Base-by-base conservation (phyloP, 2,888 invertebrate species). In the Cephus spinipes region DNA sequence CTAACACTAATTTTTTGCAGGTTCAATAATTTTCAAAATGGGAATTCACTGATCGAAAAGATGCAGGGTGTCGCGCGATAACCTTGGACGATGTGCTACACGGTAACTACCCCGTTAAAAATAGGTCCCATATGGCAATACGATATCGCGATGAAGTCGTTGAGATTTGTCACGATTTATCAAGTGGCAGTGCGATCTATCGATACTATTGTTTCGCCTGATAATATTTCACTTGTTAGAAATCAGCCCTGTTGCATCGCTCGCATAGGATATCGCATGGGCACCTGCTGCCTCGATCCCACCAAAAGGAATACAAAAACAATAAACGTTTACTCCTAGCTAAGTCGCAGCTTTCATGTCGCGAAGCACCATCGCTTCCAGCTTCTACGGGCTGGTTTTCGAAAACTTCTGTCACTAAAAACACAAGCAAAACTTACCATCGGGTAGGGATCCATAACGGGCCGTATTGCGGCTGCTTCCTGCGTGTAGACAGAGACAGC, bases 401-500 rank as follows among this genome's bases (percentile, higher is more conserved):
- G 2, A 23, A 55, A 55, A 55, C 55, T 55, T 55, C 9, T 23
- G 55, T 55, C 55, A 55, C 55, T 55, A 9, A 71, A 4, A 32
- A 31, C n/a, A 71, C 6, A 71, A 32, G 32, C 12, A 69, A 9
- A 55, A 82, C 89, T 89, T 78, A 89, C 89, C 89, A 87, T 88
- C 82, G 84, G 85, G 83, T 84, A 78, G 84, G 86, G 85, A 88
- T 89, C 89, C 89, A 89, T 89, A 87, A 88, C 89, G 87, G 83
- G 83, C 79, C 79, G 80, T 80, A 78, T 80, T 80, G 74, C 76
- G 33, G 77, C 76, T 80, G 84, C 77, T 83, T 77, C n/a, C 36
- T 35, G 31, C 74, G 33, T 23, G 30, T 35, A 71, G 31, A 71
- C 23, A 9, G 11, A 71, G 11, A 30, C 33, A 15, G 33, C 71